Conservation (phyloP, 2,113 vertebrate species). For the Tenebrosternarchus preto region DNA sequence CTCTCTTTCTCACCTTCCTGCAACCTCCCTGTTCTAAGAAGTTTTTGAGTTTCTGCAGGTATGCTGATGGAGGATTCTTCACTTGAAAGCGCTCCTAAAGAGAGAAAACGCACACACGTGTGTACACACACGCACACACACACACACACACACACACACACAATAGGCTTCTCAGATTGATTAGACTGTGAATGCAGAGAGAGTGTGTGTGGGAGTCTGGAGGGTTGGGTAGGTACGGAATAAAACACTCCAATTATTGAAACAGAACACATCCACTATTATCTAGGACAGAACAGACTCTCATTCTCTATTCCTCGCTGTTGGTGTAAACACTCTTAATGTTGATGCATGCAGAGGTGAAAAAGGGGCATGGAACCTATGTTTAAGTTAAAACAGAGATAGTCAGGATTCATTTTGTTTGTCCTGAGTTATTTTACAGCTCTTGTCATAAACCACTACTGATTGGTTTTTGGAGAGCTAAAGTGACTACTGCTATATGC, state of each 20-base stretch:
- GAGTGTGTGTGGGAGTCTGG: neutral
- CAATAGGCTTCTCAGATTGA: neutral
- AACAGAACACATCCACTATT: neutral
- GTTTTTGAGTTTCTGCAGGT: conserved; percentile 89
- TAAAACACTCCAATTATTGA: neutral
- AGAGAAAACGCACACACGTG: conserved; percentile 20
- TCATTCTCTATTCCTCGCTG: neutral
- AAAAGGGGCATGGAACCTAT: too few species aligned
- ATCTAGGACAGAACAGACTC: neutral
- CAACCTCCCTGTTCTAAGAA: conserved; percentile 84
- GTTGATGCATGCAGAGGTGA: too few species aligned
- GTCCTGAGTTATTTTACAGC: neutral
- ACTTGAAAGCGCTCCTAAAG: conserved; percentile 90
- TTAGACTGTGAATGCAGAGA: neutral
- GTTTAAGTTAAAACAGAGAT: too few species aligned
- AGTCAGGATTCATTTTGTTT: too few species aligned
- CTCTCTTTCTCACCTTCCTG: conserved; percentile 77
- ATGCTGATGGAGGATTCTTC: conserved; percentile 87
- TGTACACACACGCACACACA: neutral
- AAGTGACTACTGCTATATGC: too few species aligned
- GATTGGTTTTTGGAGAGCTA: too few species aligned
- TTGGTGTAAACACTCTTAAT: too few species aligned
- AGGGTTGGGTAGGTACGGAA: neutral
- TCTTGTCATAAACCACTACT: too few species aligned
- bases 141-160: neutral